Percentiles rank a stretch among this genome's conserved stretches.
phyloP scores from a whole-genome alignment of 2,888 invertebrate species.

The Itoplectis maculator region DNA sequence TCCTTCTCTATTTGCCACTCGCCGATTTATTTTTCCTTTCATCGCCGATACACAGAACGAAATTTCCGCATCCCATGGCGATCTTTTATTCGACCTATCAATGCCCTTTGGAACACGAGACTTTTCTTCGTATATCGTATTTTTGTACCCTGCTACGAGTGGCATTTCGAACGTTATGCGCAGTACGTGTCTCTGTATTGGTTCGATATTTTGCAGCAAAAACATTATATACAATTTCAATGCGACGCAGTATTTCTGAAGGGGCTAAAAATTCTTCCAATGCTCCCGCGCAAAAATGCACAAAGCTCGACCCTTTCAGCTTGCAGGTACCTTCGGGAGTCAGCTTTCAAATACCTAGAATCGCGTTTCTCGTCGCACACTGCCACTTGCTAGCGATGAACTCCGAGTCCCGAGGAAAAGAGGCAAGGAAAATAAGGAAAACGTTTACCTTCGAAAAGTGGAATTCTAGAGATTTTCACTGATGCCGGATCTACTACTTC shows the following conservation, averaged over 20 bases:
- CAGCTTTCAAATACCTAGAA: slow-evolving; percentile 6
- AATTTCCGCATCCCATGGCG: slow-evolving; percentile 27
- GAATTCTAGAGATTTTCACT: slow-evolving; percentile 8
- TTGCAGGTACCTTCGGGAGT: not conserved
- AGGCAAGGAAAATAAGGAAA: not conserved
- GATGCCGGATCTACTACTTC: not conserved
- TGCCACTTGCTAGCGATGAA: not conserved
- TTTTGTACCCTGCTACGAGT: not conserved
- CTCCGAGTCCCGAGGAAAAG: not conserved
- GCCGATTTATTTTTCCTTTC: slow-evolving; percentile 57
- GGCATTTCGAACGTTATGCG: not conserved
- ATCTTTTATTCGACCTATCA: slow-evolving; percentile 32
- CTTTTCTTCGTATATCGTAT: not conserved
- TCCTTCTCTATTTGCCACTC: slow-evolving; percentile 13
- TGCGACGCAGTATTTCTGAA: not conserved
- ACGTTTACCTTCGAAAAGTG: not conserved
- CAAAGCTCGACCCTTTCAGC: not conserved
- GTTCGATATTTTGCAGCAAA: not conserved
- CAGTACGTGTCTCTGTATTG: not conserved
- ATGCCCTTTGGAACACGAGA: slow-evolving; percentile 41
- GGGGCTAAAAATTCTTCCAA: not conserved
- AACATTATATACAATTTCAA: not conserved
- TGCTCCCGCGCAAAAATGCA: not conserved
- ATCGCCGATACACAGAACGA: slow-evolving; percentile 41
- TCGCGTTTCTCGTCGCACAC: not conserved